These are phyloP conservation scores for Ancistrus triradiatus DNA, from an alignment of 2,113 vertebrate species.

Conservation along the genomic window DNA sequence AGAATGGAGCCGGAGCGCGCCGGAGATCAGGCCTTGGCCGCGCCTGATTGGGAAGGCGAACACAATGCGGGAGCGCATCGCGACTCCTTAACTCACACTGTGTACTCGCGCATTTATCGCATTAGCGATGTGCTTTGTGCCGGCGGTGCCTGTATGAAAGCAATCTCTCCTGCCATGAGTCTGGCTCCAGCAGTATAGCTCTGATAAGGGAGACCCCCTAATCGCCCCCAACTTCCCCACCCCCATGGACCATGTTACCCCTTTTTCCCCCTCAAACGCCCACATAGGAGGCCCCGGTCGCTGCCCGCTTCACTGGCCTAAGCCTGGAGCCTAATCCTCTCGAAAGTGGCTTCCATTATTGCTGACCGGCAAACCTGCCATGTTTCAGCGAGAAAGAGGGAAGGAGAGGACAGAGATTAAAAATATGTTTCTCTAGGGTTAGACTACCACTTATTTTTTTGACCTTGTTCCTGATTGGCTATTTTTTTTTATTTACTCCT, in stretches of 20 bases:
- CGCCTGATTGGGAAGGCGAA: slow-evolving; percentile 87
- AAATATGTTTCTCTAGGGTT: slow-evolving; percentile 31
- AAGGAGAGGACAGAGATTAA: slow-evolving; percentile 12
- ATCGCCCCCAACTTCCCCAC: slow-evolving; percentile 38
- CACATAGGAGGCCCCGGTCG: slow-evolving; percentile 73
- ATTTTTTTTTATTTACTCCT: slow-evolving; percentile 33
- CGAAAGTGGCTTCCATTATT: slow-evolving; percentile 99
- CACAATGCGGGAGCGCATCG: slow-evolving; percentile 89
- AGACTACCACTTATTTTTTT: slow-evolving; percentile 18
- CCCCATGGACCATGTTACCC: slow-evolving; percentile 38
- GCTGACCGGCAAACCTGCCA: slow-evolving; percentile 98
- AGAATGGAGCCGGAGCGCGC: slow-evolving; percentile 53
- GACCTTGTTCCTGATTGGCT: slow-evolving; percentile 38
- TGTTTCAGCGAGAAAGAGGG: slow-evolving; percentile 54
- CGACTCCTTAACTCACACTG: slow-evolving; percentile 87
- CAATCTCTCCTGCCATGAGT: slow-evolving; percentile 92
- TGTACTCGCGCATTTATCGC: slow-evolving; percentile 94
- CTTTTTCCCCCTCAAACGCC: slow-evolving; percentile 40
- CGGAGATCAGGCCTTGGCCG: slow-evolving; percentile 86
- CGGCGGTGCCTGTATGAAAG: slow-evolving; percentile 89
- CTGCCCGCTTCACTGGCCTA: slow-evolving; percentile 99
- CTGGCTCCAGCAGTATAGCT: slow-evolving; percentile 95
- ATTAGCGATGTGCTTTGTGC: slow-evolving; percentile 97
- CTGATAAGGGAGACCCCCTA: slow-evolving; percentile 88
- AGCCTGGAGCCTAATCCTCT: slow-evolving; percentile 98